These are phyloP conservation scores for Melanophora roralis DNA, from an alignment of 2,888 invertebrate species.

Conservation along the genomic window DNA sequence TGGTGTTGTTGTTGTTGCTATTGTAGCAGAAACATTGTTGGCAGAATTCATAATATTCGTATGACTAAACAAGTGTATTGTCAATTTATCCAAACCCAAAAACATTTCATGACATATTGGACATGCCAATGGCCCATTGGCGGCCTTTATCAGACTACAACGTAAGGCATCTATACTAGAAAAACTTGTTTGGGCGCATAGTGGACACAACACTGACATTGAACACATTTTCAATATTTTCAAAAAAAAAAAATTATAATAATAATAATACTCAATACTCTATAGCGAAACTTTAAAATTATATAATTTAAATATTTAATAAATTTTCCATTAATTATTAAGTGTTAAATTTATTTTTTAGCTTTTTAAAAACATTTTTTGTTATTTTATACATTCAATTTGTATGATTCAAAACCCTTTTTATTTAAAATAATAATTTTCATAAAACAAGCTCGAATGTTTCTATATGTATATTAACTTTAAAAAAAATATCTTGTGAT, in stretches of 20 bases:
- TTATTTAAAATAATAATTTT: no score
- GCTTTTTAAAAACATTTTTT: no score
- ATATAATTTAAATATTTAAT: conserved; percentile 41
- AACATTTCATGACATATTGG: conserved; percentile 88
- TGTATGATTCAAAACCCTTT: not conserved
- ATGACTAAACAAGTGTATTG: conserved; percentile 89
- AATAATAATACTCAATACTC: no score
- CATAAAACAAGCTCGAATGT: no score
- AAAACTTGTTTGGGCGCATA: conserved; percentile 87
- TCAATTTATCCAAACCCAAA: conserved; percentile 87
- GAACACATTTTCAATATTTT: conserved; percentile 78
- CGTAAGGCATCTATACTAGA: conserved; percentile 84
- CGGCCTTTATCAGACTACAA: conserved; percentile 84
- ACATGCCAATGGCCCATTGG: conserved; percentile 85
- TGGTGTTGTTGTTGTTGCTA: conserved; percentile 24
- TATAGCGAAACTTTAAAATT: conserved; percentile 5
- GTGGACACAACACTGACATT: conserved; percentile 84
- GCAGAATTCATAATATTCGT: conserved; percentile 73
- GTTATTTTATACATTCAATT: not conserved
- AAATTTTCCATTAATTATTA: conserved; percentile 1
- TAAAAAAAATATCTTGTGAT: no score
- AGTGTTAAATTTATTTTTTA: not conserved
- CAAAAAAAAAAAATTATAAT: no score
- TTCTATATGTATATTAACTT: no score
- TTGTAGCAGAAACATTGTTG: conserved; percentile 4